Evolutionary conservation across 2,797 vertebrate genomes (phyloP).

Genomic region (Sphaeramia orbicularis): DNA sequence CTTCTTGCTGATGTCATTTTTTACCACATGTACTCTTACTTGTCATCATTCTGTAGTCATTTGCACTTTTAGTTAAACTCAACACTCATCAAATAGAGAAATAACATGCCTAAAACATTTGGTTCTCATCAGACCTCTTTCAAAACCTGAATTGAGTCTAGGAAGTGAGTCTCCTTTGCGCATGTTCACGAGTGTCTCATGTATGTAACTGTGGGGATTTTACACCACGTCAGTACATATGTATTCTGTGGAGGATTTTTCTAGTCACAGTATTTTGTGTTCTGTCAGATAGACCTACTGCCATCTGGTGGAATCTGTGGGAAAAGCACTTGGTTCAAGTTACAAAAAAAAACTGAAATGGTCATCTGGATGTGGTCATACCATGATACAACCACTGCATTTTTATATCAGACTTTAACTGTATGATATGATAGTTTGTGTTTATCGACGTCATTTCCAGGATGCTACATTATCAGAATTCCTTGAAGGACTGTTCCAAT

Average conservation of each 20-base stretch:
- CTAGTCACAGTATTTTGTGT: background rate
- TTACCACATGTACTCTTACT: background rate
- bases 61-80: conserved; percentile 26
- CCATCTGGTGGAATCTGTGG: conserved; percentile 30
- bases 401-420: no score
- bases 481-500: no score
- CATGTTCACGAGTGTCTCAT: background rate
- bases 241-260: background rate
- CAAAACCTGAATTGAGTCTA: conserved; percentile 7
- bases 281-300: background rate
- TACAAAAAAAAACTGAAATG: background rate
- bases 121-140: conserved; percentile 18
- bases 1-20: conserved; percentile 2
- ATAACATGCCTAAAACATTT: conserved; percentile 13
- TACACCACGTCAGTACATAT: background rate
- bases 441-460: no score
- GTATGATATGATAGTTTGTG: no score
- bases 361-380: background rate
- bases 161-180: background rate
- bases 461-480: no score
- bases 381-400: background rate
- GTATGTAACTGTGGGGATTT: background rate
- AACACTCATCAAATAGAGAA: conserved; percentile 1
- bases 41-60: background rate
- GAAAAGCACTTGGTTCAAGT: background rate